phyloP scores from a whole-genome alignment of 2,888 invertebrate genomes.

The Caenorhabditis becei region DNA sequence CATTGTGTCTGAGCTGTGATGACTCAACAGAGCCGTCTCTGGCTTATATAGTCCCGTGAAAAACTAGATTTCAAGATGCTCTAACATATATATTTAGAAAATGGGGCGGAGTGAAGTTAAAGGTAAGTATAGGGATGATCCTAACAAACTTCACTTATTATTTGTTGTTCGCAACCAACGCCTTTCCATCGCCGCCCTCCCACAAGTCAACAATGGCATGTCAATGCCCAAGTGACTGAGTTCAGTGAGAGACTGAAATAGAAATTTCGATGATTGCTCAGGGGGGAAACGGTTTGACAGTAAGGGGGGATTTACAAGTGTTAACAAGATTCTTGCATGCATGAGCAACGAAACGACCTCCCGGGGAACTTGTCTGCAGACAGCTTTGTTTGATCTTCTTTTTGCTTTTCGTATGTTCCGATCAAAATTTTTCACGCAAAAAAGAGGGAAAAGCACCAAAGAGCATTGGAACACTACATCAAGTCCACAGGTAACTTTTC shows the following conservation, averaged over 20 bases:
- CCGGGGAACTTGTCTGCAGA: slow-evolving; percentile 8
- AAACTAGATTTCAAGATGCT: slow-evolving; percentile 26
- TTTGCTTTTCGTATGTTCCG: slow-evolving; percentile 16
- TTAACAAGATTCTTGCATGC: slow-evolving; percentile 38
- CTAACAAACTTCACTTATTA: slow-evolving; percentile 60
- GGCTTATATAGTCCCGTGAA: slow-evolving; percentile 37
- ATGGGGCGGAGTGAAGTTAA: slow-evolving; percentile 44
- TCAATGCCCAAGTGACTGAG: slow-evolving; percentile 51
- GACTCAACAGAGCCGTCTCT: background rate
- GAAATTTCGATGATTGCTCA: slow-evolving; percentile 41
- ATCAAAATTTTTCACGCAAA: slow-evolving; percentile 22
- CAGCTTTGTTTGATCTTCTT: slow-evolving; percentile 8
- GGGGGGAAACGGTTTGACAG: slow-evolving; percentile 23
- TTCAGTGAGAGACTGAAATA: slow-evolving; percentile 57
- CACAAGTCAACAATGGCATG: slow-evolving; percentile 54
- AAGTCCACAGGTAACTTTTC: background rate
- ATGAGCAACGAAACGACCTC: slow-evolving; percentile 51
- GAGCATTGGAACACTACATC: slow-evolving; percentile 20
- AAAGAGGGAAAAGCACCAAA: background rate
- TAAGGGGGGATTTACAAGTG: slow-evolving; percentile 3
- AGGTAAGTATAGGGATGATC: slow-evolving; percentile 57
- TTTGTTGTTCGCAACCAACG: slow-evolving; percentile 54
- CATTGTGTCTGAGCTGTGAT: slow-evolving; percentile 36
- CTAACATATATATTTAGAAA: slow-evolving; percentile 56
- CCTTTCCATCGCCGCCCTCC: slow-evolving; percentile 7